Evolutionary conservation across 2,797 vertebrate species (phyloP), one percentile per base, ranked within the genome.

Genomic region (Xiphorhynchus erythropygius): DNA sequence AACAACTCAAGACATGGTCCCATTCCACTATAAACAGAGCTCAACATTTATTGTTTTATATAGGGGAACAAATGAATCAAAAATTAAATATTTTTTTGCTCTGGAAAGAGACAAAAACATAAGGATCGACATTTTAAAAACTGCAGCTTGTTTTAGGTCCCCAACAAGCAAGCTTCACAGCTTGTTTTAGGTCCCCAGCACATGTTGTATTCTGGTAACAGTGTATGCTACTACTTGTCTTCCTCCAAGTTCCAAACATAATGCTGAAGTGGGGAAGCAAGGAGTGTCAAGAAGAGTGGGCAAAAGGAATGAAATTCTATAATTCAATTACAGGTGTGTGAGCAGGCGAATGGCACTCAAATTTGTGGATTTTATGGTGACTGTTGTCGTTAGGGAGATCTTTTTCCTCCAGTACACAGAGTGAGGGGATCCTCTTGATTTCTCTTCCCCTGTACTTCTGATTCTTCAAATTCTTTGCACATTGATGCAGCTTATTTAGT

Each of bases 41-140:
- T 59, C 18, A 7, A 56, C 12, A 35, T 42, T 67, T 62, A 30
- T 50, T 86, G 11, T 13, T 14, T 37, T 60, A 18, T 49, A 27
- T 7, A 3, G 7, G 25, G 4, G 3, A 25, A 64, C 27, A 85
- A 70, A 4, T 32, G 0, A 78, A 47, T 39, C 18, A 39, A 5
- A 85, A 84, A 73, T 46, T 28, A 79, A 68, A 64, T 60, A 44
- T 35, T 42, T 2, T 79, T 80, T 84, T 50, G 4, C 76, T 68
- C 33, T 70, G 32, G 28, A 83, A 83, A 60, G 5, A 53, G 19
- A 49, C 1, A 21, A 73, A 78, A 57, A 15, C 32, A 21, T 19
- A 25, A 62, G 11, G 13, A 28, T 22, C 28, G 17, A 3, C 5
- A 74, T 41, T 87, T 69, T 28, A 63, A 77, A 87, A 69, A 25